Evolutionary conservation across 2,888 invertebrate species (phyloP).

Genomic region (Polyommatus icarus): DNA sequence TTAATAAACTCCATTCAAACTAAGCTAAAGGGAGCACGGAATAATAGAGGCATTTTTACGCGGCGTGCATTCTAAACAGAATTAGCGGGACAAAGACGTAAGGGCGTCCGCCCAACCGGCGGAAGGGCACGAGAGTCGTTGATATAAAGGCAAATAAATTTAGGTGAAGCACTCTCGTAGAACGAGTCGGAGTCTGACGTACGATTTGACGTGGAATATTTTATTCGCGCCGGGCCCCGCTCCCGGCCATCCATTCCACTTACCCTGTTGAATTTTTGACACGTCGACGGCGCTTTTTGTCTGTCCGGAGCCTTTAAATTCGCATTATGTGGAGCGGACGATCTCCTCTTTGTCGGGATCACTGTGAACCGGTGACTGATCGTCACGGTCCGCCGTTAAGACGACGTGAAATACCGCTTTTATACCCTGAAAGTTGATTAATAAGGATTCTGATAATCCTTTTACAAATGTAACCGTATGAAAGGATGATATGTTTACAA

Average conservation of each 20-base stretch:
- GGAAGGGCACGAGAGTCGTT: constrained; percentile 61
- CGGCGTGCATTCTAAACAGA: constrained; percentile 9
- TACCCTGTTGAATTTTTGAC: constrained; percentile 80
- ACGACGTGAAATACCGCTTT: constrained; percentile 42
- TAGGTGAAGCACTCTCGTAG: constrained; percentile 71
- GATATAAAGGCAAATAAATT: constrained; percentile 77
- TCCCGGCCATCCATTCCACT: constrained; percentile 77
- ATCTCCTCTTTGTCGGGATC: constrained; percentile 51
- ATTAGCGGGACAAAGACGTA: constrained; percentile 22
- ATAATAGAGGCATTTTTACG: constrained; percentile 18
- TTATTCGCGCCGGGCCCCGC: constrained; percentile 63
- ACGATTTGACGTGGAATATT: constrained; percentile 79
- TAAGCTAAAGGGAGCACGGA: background rate
- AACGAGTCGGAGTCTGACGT: constrained; percentile 76
- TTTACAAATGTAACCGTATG: constrained; percentile 4
- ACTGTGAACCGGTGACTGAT: constrained; percentile 46
- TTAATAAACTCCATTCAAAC: background rate
- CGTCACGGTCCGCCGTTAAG: constrained; percentile 41
- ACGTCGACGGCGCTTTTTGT: constrained; percentile 67
- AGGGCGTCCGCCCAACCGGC: constrained; percentile 44
- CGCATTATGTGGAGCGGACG: constrained; percentile 56
- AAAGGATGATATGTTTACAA: background rate
- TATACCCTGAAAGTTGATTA: constrained; percentile 16
- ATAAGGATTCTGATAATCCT: constrained; percentile 18
- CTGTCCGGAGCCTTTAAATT: constrained; percentile 70